phyloP scores from a whole-genome alignment of 2,888 invertebrate genomes.

The Calliopum simillimum region DNA sequence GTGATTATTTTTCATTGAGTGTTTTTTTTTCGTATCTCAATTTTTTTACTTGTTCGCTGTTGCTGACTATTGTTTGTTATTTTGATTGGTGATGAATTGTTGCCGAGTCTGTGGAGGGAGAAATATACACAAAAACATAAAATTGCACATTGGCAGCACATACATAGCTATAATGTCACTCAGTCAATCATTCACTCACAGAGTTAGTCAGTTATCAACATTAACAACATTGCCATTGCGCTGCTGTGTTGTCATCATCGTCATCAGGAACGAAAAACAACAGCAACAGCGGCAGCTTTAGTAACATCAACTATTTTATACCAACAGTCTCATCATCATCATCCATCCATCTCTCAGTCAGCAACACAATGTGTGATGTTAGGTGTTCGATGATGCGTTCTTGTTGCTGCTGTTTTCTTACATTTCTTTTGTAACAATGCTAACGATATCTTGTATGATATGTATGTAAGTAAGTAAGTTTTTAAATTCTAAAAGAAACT shows the following conservation, averaged over 20 bases:
- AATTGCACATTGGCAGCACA: constrained; percentile 36
- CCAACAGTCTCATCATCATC: constrained; percentile 3
- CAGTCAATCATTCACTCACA: constrained; percentile 38
- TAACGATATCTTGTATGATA: no score
- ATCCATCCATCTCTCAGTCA: constrained; percentile 42
- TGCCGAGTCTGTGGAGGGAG: background rate
- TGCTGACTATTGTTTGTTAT: no score
- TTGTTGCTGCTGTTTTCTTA: constrained; percentile 9
- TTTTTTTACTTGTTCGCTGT: background rate
- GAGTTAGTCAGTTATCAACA: constrained; percentile 38
- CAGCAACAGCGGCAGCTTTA: constrained; percentile 17
- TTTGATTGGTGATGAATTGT: no score
- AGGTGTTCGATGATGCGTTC: constrained; percentile 37
- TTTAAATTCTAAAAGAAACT: no score
- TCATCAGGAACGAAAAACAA: constrained; percentile 13
- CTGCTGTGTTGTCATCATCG: constrained; percentile 17
- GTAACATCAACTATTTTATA: no score
- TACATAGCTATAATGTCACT: constrained; percentile 31
- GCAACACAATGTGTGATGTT: constrained; percentile 45
- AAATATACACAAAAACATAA: constrained; percentile 26
- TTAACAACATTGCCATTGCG: constrained; percentile 35
- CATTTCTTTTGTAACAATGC: no score
- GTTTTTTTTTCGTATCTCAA: constrained; percentile 34
- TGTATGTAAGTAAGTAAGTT: no score
- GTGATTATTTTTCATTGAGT: constrained; percentile 66